Evolutionary conservation across 1,140 invertebrate species (phyloP).

Genomic region (Aricia agestis): DNA sequence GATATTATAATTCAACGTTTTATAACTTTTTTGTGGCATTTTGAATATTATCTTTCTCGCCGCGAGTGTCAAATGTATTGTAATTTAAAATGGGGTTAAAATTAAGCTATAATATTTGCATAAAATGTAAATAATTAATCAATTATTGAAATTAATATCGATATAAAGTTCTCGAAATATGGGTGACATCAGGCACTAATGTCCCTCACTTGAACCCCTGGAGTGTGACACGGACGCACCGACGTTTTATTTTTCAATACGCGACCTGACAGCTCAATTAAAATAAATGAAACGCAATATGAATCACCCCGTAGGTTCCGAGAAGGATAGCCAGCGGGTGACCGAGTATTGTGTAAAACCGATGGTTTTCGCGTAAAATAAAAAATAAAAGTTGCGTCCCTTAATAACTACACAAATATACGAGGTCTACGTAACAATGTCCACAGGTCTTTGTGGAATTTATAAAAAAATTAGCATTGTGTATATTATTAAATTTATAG

Average conservation of each 20-base stretch:
- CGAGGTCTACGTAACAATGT: not conserved
- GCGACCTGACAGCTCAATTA: constrained; percentile 47
- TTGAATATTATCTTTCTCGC: no score
- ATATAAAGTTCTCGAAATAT: constrained; percentile 32
- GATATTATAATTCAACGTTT: not conserved
- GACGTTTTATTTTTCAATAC: constrained; percentile 43
- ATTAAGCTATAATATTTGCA: constrained; percentile 1
- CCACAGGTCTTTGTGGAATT: not conserved
- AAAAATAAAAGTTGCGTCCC: not conserved
- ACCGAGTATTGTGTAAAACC: constrained; percentile 28
- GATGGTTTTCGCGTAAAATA: constrained; percentile 25
- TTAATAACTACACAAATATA: constrained; percentile 9
- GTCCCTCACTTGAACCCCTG: constrained; percentile 29
- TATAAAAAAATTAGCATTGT: not conserved
- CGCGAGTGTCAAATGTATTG: not conserved
- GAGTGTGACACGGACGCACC: constrained; percentile 32
- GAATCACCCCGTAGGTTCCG: constrained; percentile 41
- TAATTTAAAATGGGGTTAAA: not conserved
- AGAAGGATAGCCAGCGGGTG: constrained; percentile 39
- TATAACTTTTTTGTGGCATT: not conserved
- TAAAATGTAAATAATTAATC: constrained; percentile 30
- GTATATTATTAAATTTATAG: not conserved
- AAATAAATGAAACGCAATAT: constrained; percentile 45
- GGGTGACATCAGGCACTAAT: constrained; percentile 37
- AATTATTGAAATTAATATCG: constrained; percentile 32